Evolutionary conservation across 2,888 invertebrate genomes (phyloP), one percentile per base, ranked within the genome.

Genomic region (Hylaea fasciaria): DNA sequence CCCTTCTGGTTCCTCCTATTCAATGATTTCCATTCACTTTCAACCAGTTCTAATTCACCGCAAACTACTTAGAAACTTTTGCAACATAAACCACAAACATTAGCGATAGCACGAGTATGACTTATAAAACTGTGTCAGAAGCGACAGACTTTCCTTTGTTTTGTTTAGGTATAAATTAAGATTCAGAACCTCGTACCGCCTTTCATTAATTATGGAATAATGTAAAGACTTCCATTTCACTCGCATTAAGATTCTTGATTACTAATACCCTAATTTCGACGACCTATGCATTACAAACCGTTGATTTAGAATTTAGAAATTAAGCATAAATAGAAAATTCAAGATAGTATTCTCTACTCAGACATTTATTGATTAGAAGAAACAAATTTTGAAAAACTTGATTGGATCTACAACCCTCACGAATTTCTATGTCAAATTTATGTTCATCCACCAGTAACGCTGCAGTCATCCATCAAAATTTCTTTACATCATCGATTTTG

Each of bases 61-160:
- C 68, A 70, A 57, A 53, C 59, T 66, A 60, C 65, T 59, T 72
- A 70, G 65, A 68, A 71, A 72, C 65, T 68, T 39, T 17, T 43
- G 47, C 60, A 59, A 55, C 58, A 55, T 64, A 66, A 62, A 69
- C 57, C 62, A 64, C 66, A 68, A 60, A 35, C 44, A 60, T 58
- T 51, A 49, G 35, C 48, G 12, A 16, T 29, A 16, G 17, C 35
- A 58, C 14, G 11, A 50, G 29, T 22, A 22, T 14, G 32, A 48
- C 12, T 52, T 49, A 52, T 32, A 51, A 55, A 68, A 66, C 59
- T 47, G 37, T 51, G 60, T 55, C 54, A 48, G 49, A 47, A 48
- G 37, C 53, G 57, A 52, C 32, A 48, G 17, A 57, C 52, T 56
- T 57, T 62, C 61, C 28, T 56, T 57, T 48, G 56, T 44, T 48